Conservation (phyloP, 2,888 invertebrate genomes). For the Chloromyia formosa region DNA sequence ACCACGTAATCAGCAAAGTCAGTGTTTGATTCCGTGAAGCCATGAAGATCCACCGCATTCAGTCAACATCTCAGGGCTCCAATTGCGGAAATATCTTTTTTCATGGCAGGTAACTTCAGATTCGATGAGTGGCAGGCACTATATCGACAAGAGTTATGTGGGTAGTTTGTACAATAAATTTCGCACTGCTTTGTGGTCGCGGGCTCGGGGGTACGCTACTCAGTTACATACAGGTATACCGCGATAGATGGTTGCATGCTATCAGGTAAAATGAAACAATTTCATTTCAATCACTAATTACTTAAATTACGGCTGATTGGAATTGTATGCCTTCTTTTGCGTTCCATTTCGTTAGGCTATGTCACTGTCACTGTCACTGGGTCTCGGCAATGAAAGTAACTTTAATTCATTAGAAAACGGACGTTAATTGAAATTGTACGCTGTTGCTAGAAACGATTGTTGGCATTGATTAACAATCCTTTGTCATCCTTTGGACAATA, state of each 20-base stretch:
- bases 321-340: slow-evolving; percentile 1
- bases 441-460: too few species aligned
- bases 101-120: not conserved
- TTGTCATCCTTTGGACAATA: too few species aligned
- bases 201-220: too few species aligned
- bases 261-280: slow-evolving; percentile 1
- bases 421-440: too few species aligned
- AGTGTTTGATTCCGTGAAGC: not conserved
- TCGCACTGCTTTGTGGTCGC: not conserved
- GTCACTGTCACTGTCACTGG: too few species aligned
- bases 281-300: slow-evolving; percentile 18
- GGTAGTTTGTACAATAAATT: not conserved
- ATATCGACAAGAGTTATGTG: too few species aligned
- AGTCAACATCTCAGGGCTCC: not conserved
- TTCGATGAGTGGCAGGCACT: too few species aligned
- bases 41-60: not conserved
- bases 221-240: too few species aligned
- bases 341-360: not conserved
- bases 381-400: too few species aligned
- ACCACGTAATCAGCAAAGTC: not conserved
- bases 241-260: too few species aligned
- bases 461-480: too few species aligned
- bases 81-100: slow-evolving; percentile 23
- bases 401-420: too few species aligned
- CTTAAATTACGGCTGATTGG: slow-evolving; percentile 26